Evolutionary conservation across 2,797 vertebrate species (phyloP).

Genomic region (Mycteria americana): DNA sequence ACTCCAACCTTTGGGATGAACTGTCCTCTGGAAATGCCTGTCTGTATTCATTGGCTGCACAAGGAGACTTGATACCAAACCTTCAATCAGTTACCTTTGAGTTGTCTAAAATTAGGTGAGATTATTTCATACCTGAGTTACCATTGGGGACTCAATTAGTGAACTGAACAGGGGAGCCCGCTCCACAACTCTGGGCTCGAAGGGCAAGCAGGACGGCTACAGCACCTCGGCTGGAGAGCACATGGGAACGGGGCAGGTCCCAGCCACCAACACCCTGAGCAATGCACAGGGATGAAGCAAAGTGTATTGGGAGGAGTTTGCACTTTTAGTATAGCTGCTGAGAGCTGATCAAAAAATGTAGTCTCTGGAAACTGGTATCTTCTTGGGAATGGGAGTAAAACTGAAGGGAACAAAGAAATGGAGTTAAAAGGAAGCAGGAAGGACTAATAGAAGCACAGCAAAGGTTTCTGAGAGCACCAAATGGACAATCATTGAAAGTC

Average conservation of each 20-base stretch:
- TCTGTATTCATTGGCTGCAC: neutral
- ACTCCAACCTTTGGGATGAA: neutral
- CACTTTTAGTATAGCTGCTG: neutral
- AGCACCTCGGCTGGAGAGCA: neutral
- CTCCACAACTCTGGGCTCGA: neutral
- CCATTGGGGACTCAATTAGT: neutral
- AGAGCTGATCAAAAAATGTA: neutral
- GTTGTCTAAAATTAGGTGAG: neutral
- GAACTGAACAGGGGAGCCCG: neutral
- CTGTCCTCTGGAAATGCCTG: neutral
- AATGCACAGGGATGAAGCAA: fast-evolving
- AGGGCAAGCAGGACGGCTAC: neutral
- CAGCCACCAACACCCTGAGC: neutral
- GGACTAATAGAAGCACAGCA: neutral
- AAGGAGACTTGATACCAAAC: neutral
- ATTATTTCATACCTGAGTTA: neutral
- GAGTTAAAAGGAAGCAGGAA: neutral
- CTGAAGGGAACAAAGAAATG: neutral
- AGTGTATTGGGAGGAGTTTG: neutral
- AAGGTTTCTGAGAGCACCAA: neutral
- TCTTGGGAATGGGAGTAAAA: neutral
- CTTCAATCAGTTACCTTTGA: neutral
- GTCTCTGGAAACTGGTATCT: neutral
- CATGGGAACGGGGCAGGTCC: neutral
- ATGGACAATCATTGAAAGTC: neutral